phyloP scores from a whole-genome alignment of 1,140 invertebrate species.

The Polypedilum vanderplanki region DNA sequence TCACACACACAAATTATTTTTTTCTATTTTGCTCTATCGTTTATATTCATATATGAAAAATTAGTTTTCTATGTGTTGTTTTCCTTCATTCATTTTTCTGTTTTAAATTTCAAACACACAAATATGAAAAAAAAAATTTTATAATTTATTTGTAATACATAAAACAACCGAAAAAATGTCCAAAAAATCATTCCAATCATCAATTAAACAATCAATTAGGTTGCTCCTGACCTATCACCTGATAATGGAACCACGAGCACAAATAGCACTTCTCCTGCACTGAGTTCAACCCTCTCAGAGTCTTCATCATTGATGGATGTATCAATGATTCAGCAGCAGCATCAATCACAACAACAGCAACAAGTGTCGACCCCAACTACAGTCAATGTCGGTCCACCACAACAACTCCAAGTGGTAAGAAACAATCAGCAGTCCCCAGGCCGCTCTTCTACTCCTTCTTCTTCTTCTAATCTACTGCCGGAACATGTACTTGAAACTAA shows the following conservation, averaged over 20 bases:
- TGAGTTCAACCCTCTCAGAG: slow-evolving; percentile 23
- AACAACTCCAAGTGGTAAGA: slow-evolving; percentile 7
- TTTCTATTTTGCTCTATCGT: too few relatives aligned
- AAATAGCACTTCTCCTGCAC: slow-evolving; percentile 25
- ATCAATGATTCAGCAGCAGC: not conserved
- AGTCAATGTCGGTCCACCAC: not conserved
- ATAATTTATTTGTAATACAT: not conserved
- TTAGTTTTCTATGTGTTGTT: too few relatives aligned
- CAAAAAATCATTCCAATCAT: slow-evolving; percentile 24
- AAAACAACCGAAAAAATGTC: not conserved
- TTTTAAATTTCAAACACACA: too few relatives aligned
- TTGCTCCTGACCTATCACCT: slow-evolving; percentile 21
- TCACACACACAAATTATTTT: too few relatives aligned
- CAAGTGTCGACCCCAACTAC: not conserved
- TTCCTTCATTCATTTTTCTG: too few relatives aligned
- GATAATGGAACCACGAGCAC: slow-evolving; percentile 25
- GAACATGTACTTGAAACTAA: slow-evolving; percentile 25
- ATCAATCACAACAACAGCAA: not conserved
- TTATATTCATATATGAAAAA: too few relatives aligned
- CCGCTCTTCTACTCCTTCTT: not conserved
- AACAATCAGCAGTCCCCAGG: slow-evolving; percentile 10
- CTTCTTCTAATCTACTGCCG: slow-evolving; percentile 7
- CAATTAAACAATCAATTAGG: slow-evolving; percentile 16
- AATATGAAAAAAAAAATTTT: not conserved
- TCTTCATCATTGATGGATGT: slow-evolving; percentile 6